Evolutionary conservation across 2,797 vertebrate species (phyloP).

Genomic region (Tauraco hartlaubi): DNA sequence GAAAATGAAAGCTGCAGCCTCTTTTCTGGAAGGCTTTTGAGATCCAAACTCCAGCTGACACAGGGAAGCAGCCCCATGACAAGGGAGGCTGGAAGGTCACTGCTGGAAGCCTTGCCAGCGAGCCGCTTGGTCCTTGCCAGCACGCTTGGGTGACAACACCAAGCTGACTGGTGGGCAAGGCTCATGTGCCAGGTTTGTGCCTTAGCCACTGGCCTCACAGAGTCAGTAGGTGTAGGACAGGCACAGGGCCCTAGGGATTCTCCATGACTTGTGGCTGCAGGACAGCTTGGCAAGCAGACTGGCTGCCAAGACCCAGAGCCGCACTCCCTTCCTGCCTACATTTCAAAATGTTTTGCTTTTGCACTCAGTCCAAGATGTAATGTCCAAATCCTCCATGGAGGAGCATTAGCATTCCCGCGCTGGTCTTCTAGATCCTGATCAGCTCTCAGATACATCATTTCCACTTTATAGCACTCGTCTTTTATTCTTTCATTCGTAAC

Average conservation of each 20-base stretch:
- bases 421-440: not conserved
- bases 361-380: not conserved
- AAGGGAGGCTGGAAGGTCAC: not conserved
- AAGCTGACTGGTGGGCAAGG: rapidly evolving
- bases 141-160: rapidly evolving
- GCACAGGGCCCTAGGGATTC: not conserved
- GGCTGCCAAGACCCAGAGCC: not conserved
- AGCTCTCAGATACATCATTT: conserved; percentile 7
- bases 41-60: not conserved
- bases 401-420: not conserved
- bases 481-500: conserved; percentile 56
- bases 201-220: rapidly evolving
- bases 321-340: not conserved
- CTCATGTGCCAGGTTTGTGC: not conserved
- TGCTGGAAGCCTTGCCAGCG: not conserved
- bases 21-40: not conserved
- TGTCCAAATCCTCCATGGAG: not conserved
- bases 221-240: not conserved
- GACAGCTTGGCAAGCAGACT: not conserved
- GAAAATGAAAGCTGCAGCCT: not conserved
- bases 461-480: not conserved
- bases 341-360: conserved; percentile 23
- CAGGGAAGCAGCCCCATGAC: not conserved
- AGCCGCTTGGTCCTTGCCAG: not conserved
- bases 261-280: not conserved